phyloP scores from a whole-genome alignment of 1,140 invertebrate species.

The Holcopasites calliopsidis region DNA sequence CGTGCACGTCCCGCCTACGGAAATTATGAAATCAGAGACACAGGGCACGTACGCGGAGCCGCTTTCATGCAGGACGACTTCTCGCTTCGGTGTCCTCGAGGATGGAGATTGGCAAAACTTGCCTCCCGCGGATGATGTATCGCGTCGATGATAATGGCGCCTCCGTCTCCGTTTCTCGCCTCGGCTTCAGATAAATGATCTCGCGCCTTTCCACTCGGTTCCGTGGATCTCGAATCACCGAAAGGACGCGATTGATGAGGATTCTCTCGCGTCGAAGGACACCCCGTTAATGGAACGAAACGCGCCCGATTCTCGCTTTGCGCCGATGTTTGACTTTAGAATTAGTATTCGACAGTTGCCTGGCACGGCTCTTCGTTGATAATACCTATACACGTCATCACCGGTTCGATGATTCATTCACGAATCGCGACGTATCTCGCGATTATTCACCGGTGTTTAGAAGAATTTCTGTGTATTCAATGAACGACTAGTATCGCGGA shows the following conservation, averaged over 20 bases:
- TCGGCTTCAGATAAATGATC: conserved; percentile 34
- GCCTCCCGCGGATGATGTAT: conserved; percentile 60
- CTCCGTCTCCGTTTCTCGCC: not conserved
- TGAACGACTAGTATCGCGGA: no score
- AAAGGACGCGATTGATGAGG: conserved; percentile 28
- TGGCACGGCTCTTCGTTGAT: not conserved
- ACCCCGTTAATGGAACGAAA: not conserved
- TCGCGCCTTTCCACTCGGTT: no score
- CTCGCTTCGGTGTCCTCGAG: conserved; percentile 41
- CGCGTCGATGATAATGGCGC: conserved; percentile 60
- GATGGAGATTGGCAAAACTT: conserved; percentile 62
- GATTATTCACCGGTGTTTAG: not conserved
- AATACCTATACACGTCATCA: conserved; percentile 17
- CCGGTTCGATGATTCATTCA: conserved; percentile 16
- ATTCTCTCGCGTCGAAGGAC: not conserved
- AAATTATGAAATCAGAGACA: conserved; percentile 75
- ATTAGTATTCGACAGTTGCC: not conserved
- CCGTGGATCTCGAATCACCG: conserved; percentile 1
- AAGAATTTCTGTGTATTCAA: not conserved
- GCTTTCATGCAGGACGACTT: conserved; percentile 47
- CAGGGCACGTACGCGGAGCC: conserved; percentile 65
- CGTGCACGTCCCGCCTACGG: conserved; percentile 67
- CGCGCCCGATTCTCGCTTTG: not conserved
- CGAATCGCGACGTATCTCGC: not conserved
- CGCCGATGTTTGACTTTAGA: not conserved